Evolutionary conservation across 2,113 vertebrate species (phyloP), one percentile per base, ranked within the genome.

Genomic region (Columba livia): DNA sequence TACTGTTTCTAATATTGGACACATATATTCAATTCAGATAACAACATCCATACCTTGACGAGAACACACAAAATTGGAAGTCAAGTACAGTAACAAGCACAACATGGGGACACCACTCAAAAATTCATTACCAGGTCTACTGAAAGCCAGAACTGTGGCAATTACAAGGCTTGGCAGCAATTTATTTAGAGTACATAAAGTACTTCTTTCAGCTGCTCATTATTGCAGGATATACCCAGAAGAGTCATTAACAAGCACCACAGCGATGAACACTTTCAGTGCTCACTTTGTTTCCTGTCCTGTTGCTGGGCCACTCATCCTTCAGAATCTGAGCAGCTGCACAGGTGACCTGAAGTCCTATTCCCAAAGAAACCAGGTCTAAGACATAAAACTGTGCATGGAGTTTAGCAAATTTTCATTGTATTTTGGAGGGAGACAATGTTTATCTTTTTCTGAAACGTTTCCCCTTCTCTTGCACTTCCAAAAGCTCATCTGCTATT

Each of bases 81-180:
- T 85, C 82, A 85, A 94, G 80, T 24, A 93, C 69, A 89, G 85
- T 44, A 92, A 89, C 40, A 84, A 79, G 69, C 83, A 79, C 26
- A 90, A 93, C 61, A 75, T 23, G 85, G 84, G 90, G 92, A 92
- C 93, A 86, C 44, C 73, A 86, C 79, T 95, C 92, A 92, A 96
- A 96, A 97, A 96, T 95, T 95, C 93, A 96, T 96, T 95, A 97
- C 77, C 65, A 96, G 72, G 85, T 86, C 92, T 86, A 78, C 72
- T 69, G 94, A 94, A 96, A 92, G 93, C 92, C 94, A 94, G 73
- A 96, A 93, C 71, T 90, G 88, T 29, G 25, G 79, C 57, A 96
- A 96, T 96, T 96, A 96, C 0, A 5, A 96, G 32, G 42, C 93
- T 91, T 95, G 90, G 88, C 95, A 93, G 93, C 82, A 86, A 93